Percentiles rank a stretch among this genome's conserved stretches.
Conservation (phyloP, 2,113 vertebrate species). For the Notarius lentiginosus region DNA sequence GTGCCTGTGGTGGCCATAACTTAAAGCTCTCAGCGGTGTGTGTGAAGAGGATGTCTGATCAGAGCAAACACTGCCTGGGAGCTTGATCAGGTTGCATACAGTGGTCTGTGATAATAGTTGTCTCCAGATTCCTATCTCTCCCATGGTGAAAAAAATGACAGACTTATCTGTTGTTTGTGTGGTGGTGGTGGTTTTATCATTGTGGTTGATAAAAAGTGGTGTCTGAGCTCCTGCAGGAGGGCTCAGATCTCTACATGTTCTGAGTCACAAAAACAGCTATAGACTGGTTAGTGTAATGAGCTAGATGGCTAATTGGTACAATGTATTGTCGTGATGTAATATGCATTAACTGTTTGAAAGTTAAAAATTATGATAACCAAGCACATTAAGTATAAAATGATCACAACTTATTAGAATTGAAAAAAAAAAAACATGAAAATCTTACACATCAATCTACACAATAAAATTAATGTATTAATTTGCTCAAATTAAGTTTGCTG, state of each 20-base stretch:
- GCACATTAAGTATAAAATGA: neutral
- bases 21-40: constrained; percentile 10
- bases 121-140: constrained; percentile 37
- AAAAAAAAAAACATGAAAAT: neutral
- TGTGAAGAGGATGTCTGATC: constrained; percentile 37
- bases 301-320: constrained; percentile 1
- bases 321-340: neutral
- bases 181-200: neutral
- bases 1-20: neutral
- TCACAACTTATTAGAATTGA: neutral
- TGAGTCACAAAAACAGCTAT: neutral
- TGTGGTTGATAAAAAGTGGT: constrained; percentile 35
- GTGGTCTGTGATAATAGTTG: constrained; percentile 39
- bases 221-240: neutral
- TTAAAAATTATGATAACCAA: neutral
- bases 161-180: constrained; percentile 31
- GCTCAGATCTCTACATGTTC: neutral
- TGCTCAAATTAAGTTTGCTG: neutral
- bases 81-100: constrained; percentile 28
- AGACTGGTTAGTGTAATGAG: neutral
- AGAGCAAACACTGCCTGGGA: constrained; percentile 27
- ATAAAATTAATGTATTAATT: neutral
- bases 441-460: neutral
- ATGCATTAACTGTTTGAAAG: neutral
- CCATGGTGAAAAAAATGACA: neutral